Evolutionary conservation across 2,113 vertebrate species (phyloP), one percentile per base, ranked within the genome.

Genomic region (Tetrax tetrax): DNA sequence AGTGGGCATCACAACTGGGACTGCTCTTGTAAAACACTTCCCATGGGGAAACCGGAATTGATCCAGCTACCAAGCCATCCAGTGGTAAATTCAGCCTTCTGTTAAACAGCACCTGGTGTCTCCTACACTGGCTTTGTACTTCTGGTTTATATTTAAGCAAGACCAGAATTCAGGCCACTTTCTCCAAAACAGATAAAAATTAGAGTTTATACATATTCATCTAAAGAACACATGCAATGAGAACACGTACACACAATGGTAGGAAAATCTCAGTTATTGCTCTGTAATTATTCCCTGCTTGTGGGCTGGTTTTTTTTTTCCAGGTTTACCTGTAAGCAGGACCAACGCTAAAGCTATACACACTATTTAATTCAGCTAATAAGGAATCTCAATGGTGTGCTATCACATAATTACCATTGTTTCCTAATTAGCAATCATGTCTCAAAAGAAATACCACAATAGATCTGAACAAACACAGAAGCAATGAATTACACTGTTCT

Each of bases 31-130:
- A 64, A 74, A 89, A n/a, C 19, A 8, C 6, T 27, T 64, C 22
- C 51, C 6, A 0, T 0, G 0, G 11, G 27, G 43, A 75, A 83
- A 35, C 15, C 0, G 0, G 8, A 43, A 45, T 41, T 31, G 31
- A 28, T 33, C 24, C 53, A n/a, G 43, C 48, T 38, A 48, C 33
- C 28, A 69, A 89, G 21, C n/a, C 33, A 27, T 12, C 10, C 69
- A 57, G 61, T 9, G 65, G 13, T n/a, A 79, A 85, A 68, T 31
- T 61, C 61, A 75, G 25, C 12, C 25, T 33, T 63, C 41, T 28
- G 1, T 2, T 54, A n/a, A 74, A 77, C 4, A 6, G 18, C 38
- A 63, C 22, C 18, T 82, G 65, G 7, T 9, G 6, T 22, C 37
- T 65, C 74, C 71, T 53, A 25, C 2, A 1, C 22, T 84, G 29